phyloP scores from a whole-genome alignment of 1,140 invertebrate species.

The Drosophila pseudoananassae region DNA sequence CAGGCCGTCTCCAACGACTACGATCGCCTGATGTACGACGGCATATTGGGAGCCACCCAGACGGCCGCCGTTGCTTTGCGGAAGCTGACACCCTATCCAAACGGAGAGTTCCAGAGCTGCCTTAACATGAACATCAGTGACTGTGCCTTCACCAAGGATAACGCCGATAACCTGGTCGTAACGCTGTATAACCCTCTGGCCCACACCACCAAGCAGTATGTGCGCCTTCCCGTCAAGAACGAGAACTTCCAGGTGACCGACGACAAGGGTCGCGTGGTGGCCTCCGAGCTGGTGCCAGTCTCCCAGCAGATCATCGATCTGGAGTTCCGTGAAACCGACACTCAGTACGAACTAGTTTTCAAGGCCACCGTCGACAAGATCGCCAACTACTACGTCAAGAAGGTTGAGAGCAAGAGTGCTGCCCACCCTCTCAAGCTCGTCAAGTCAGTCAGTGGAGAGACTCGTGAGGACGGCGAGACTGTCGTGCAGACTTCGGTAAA shows the following conservation, averaged over 20 bases:
- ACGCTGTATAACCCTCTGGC: conserved; percentile 93
- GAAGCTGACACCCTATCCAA: conserved; percentile 84
- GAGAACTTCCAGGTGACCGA: conserved; percentile 87
- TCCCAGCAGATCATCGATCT: conserved; percentile 86
- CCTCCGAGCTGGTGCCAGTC: conserved; percentile 87
- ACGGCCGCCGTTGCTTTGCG: conserved; percentile 65
- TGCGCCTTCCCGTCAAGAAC: conserved; percentile 89
- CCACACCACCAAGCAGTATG: conserved; percentile 86
- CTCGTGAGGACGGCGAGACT: conserved; percentile 19
- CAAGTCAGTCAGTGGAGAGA: background rate
- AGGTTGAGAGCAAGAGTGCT: background rate
- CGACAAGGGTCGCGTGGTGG: conserved; percentile 74
- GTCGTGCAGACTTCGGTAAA: conserved; percentile 56
- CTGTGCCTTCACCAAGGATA: conserved; percentile 83
- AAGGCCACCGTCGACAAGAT: conserved; percentile 84
- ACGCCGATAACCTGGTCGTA: conserved; percentile 87
- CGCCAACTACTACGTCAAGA: conserved; percentile 43
- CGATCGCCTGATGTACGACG: conserved; percentile 78
- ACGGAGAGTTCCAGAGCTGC: conserved; percentile 86
- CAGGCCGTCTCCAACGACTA: conserved; percentile 96
- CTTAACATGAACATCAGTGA: conserved; percentile 88
- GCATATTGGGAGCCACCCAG: conserved; percentile 40
- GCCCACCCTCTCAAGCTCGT: background rate
- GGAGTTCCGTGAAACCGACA: conserved; percentile 86
- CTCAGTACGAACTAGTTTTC: conserved; percentile 89